Evolutionary conservation across 2,888 invertebrate genomes (phyloP), one percentile per base, ranked within the genome.

Genomic region (Conistra vaccinii): DNA sequence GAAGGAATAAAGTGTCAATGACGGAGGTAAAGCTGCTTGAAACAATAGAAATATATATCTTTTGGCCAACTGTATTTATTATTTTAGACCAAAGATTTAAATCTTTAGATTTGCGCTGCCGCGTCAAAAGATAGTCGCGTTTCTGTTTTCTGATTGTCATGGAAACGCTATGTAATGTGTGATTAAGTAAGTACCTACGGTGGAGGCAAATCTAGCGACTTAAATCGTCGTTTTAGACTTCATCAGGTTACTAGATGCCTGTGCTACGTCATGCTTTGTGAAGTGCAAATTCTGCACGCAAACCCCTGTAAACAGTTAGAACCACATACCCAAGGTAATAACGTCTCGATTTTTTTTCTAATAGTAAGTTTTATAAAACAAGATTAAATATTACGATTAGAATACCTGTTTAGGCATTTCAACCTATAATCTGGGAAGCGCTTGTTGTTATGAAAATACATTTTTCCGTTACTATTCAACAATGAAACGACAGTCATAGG

Each of bases 1-100:
- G 66, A 42, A 48, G 51, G 66, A 69, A 69, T 48, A 68, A 51
- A 70, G 69, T 73, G 55, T 35, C 39, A 42, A 81, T 10, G 57
- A 58, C 12, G 35, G 42, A 14, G 32, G 9, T 26, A 35, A 69
- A 58, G 39, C 45, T 32, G 78, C 23, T 61, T n/a, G 29, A 69
- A 66, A 78, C 48, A 78, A 53, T 67, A 57, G 45, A 61, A 35
- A 66, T 55, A 29, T 32, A 42, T 35, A 23, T n/a, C 20, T 67
- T 32, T n/a, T 76, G 29, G 26, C 23, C 6, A 32, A 10, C 2
- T 55, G 26, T 35, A 17, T 55, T 55, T 55, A 26, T 48, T 48
- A 65, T 45, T 51, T 29, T 32, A 20, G 48, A 48, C 20, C 7
- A 48, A 48, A 45, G 45, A 45, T 17, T 45, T 45, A 45, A 17